Evolutionary conservation across 2,113 vertebrate species (phyloP).

Genomic region (Struthidea cinerea): DNA sequence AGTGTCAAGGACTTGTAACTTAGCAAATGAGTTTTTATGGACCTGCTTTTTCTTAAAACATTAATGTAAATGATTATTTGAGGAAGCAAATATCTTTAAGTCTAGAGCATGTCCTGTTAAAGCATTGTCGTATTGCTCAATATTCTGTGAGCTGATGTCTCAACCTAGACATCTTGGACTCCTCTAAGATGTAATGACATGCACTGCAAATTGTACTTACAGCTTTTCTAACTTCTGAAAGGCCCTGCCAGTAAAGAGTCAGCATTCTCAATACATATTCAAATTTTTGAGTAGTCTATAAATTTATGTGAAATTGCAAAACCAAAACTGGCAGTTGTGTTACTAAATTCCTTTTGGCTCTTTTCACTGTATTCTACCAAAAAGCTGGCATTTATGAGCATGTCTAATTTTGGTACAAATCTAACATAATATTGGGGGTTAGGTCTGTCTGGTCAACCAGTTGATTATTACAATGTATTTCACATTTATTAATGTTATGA

Average conservation of each 20-base stretch:
- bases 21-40: background rate
- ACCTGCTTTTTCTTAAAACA: background rate
- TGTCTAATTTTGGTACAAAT: background rate
- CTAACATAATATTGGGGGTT: background rate
- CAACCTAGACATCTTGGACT: background rate
- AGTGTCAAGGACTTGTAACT: background rate
- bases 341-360: background rate
- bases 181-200: background rate
- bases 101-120: background rate
- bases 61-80: background rate
- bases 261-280: background rate
- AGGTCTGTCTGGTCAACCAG: background rate
- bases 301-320: background rate
- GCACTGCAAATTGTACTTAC: background rate
- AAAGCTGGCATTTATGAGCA: background rate
- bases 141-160: background rate
- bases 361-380: background rate
- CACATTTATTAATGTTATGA: background rate
- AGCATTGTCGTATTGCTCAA: background rate
- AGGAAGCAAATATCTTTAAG: background rate
- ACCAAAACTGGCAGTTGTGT: background rate
- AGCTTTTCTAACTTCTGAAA: background rate
- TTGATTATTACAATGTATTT: background rate
- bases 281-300: background rate
- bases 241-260: background rate